phyloP scores from a whole-genome alignment of 1,140 invertebrate genomes.

The Drosophila mauritiana region DNA sequence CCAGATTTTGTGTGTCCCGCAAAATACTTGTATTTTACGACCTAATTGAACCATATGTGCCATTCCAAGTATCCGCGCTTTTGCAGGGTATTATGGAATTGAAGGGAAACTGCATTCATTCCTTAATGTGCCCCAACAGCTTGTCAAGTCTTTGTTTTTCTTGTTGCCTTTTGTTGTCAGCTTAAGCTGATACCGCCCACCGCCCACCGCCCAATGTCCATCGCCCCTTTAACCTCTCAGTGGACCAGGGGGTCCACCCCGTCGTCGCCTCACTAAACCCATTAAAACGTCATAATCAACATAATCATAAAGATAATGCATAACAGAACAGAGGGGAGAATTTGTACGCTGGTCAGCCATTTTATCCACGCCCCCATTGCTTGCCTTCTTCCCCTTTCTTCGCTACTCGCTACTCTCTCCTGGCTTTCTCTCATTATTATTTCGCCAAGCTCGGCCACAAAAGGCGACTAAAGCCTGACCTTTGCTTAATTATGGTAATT shows the following conservation, averaged over 20 bases:
- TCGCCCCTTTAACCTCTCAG: neutral
- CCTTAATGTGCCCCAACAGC: slow-evolving; percentile 57
- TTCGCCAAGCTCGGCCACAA: slow-evolving; percentile 69
- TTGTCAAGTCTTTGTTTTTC: slow-evolving; percentile 60
- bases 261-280: slow-evolving; percentile 68
- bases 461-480: slow-evolving; percentile 81
- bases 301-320: slow-evolving; percentile 78
- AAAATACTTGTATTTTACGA: slow-evolving; percentile 17
- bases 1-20: neutral
- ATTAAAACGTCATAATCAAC: slow-evolving; percentile 82
- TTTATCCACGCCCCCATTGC: slow-evolving; percentile 15
- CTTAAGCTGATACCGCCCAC: slow-evolving; percentile 32
- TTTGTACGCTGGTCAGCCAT: slow-evolving; percentile 68
- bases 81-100: slow-evolving; percentile 13
- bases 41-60: slow-evolving; percentile 26
- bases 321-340: slow-evolving; percentile 31
- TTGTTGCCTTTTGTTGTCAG: slow-evolving; percentile 39
- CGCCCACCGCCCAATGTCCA: neutral
- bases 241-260: neutral
- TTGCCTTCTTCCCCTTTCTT: slow-evolving; percentile 33
- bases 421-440: slow-evolving; percentile 66
- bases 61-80: neutral
- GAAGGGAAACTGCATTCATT: slow-evolving; percentile 37
- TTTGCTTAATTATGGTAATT: slow-evolving; percentile 83
- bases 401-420: neutral